phyloP scores from a whole-genome alignment of 2,888 invertebrate species.

The Melieria picta region DNA sequence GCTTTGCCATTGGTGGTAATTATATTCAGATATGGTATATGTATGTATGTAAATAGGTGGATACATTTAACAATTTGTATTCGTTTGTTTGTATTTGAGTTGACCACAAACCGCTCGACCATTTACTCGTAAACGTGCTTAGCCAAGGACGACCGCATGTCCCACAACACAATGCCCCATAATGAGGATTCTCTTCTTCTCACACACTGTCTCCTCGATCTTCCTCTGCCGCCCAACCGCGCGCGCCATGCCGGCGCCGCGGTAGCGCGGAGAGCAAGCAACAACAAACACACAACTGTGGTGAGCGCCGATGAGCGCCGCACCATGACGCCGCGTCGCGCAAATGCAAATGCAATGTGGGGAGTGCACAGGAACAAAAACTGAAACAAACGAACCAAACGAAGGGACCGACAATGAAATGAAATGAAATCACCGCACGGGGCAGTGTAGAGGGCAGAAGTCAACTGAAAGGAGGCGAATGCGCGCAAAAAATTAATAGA shows the following conservation, averaged over 20 bases:
- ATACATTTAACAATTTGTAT: constrained; percentile 5
- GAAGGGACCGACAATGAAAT: not conserved
- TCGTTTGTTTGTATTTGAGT: not conserved
- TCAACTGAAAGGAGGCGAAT: not conserved
- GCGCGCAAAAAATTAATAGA: constrained; percentile 8
- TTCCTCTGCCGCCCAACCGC: not conserved
- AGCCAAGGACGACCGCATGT: constrained; percentile 46
- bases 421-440: constrained; percentile 1
- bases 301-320: constrained; percentile 52
- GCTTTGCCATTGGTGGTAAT: too few relatives aligned
- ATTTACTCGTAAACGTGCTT: constrained; percentile 35
- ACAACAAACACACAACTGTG: constrained; percentile 55
- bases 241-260: not conserved
- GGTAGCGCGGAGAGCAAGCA: not conserved
- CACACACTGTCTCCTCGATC: constrained; percentile 16
- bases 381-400: not conserved
- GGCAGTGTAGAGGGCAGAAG: constrained; percentile 3
- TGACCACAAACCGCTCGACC: constrained; percentile 30
- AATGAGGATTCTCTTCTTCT: constrained; percentile 54
- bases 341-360: constrained; percentile 34
- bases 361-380: constrained; percentile 11
- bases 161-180: constrained; percentile 56
- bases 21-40: not conserved
- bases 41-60: not conserved
- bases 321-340: constrained; percentile 48